A percentile compares a stretch with the other conserved stretches of the same genome.
These are phyloP conservation scores for Petrocephalus microphthalmus DNA, from an alignment of 2,113 vertebrate genomes.

Conservation along the genomic window DNA sequence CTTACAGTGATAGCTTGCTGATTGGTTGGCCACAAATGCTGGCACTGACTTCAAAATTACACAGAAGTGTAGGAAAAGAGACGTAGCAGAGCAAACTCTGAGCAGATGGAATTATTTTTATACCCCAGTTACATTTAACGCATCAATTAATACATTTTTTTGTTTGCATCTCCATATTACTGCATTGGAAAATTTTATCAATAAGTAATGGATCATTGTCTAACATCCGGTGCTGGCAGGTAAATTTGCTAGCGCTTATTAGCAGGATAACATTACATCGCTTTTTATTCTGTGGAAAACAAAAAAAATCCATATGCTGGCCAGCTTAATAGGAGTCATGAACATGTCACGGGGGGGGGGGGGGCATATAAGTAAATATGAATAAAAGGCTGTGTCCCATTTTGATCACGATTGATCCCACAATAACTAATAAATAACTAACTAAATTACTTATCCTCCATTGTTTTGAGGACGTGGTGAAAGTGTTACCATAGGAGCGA, in stretches of 20 bases:
- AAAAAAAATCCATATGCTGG: no score
- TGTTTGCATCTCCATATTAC: not conserved
- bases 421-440: no score
- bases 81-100: not conserved
- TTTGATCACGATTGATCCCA: no score
- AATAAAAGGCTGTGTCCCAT: no score
- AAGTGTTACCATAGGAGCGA: not conserved
- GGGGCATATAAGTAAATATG: no score
- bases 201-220: not conserved
- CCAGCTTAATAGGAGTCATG: no score
- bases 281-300: no score
- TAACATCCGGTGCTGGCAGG: not conserved
- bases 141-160: not conserved
- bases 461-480: not conserved
- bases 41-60: no score
- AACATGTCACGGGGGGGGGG: no score
- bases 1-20: not conserved
- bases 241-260: not conserved
- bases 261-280: not conserved
- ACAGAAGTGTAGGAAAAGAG: not conserved
- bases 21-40: no score
- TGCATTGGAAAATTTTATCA: not conserved
- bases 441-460: not conserved
- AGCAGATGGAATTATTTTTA: not conserved
- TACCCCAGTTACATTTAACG: not conserved